Base-by-base conservation (phyloP, 2,113 vertebrate genomes). In the Aleadryas rufinucha region DNA sequence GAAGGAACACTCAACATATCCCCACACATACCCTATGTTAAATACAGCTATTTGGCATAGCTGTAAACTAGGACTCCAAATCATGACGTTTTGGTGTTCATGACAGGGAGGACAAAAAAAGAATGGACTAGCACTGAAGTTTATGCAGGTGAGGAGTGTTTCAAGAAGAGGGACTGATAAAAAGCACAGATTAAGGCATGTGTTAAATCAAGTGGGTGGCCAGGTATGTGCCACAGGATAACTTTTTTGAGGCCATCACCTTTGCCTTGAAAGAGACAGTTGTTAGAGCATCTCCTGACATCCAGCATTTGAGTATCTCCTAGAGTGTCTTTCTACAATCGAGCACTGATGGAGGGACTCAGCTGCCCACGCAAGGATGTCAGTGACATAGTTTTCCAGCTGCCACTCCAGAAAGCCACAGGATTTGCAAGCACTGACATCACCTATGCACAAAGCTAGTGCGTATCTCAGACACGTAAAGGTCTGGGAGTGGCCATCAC, bases 21-120 rank as follows among this genome's bases (percentile, higher is more conserved):
- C 12, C 1, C 3, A 2, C 20, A 7, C 17, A 12, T 18, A 45
- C 13, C 2, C 16, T 35, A 24, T 2, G 3, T 16, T 77, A 79
- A 87, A 64, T 50, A 54, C 21, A 72, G 20, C 5, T 77, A 13
- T 72, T 65, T 61, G 49, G 23, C 18, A 8, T 9, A 47, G n/a
- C 8, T 74, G 57, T 41, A 52, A 85, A 39, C 42, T 28, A 52
- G 31, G 7, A 13, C n/a, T 85, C 42, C 30, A 69, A 61, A 70
- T 82, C 45, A 57, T 1, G 1, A 22, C 9, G 6, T 74, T 90
- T 79, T 63, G 8, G 3, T 83, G 19, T 35, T 77, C 5, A 1
- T 63, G 39, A 50, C 6, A 33, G 21, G 21, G 4, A 59, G 16
- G 47, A 41, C 7, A 57, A 71, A 68, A 27, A 72, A 59, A 65